Conservation (phyloP, 2,888 invertebrate species). For the Drosophila rellima region DNA sequence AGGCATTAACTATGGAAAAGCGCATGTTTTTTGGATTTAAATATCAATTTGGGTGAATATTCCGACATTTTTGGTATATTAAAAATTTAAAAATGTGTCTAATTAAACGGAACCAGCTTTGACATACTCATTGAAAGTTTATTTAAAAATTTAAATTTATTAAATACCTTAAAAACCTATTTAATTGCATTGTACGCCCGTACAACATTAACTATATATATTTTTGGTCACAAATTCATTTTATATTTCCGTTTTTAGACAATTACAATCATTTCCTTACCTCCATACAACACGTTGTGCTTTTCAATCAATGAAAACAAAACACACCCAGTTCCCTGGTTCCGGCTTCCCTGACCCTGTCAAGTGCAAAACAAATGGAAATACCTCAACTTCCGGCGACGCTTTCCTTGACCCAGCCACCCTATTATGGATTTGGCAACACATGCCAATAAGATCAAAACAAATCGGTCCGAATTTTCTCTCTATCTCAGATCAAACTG, state of each 20-base stretch:
- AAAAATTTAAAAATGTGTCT: no score
- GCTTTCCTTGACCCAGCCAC: slow-evolving; percentile 57
- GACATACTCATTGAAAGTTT: no score
- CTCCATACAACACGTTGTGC: background rate
- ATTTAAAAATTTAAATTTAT: no score
- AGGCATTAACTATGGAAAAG: background rate
- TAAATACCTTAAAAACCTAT: no score
- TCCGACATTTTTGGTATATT: background rate
- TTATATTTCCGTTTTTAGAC: no score
- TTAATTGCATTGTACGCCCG: no score
- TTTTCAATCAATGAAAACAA: background rate
- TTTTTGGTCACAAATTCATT: no score
- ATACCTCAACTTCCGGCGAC: slow-evolving; percentile 36
- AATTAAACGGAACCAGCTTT: no score
- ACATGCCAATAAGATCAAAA: slow-evolving; percentile 31
- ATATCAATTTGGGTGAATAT: background rate
- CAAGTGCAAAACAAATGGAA: slow-evolving; percentile 22
- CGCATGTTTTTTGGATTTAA: background rate
- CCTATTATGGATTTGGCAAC: slow-evolving; percentile 14
- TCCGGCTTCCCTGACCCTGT: slow-evolving; percentile 39
- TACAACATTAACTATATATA: no score
- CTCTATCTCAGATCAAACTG: slow-evolving; percentile 38
- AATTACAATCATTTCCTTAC: background rate
- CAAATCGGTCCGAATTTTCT: slow-evolving; percentile 33
- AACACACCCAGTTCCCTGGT: slow-evolving; percentile 8